Evolutionary conservation across 2,797 vertebrate genomes (phyloP).

Genomic region (Protonibea diacanthus): DNA sequence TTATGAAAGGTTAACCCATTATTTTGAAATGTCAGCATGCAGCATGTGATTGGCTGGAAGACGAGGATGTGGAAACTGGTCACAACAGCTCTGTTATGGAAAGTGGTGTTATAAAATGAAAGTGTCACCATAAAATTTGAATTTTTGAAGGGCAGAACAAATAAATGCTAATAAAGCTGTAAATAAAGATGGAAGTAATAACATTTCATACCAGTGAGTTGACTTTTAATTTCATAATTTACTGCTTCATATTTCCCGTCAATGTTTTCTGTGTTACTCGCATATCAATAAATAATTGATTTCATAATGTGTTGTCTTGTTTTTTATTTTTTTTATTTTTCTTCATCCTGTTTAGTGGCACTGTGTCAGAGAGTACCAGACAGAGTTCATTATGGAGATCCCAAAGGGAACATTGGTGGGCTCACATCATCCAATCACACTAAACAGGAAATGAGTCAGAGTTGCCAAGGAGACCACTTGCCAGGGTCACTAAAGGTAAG

Average conservation of each 20-base stretch:
- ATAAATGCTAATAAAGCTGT: not conserved
- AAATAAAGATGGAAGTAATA: not conserved
- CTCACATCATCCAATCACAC: conserved; percentile 59
- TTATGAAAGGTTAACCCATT: conserved; percentile 25
- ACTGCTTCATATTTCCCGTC: not conserved
- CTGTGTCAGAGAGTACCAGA: conserved; percentile 40
- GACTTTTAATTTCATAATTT: not conserved
- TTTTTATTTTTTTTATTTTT: conserved; percentile 29
- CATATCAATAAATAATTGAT: conserved; percentile 8
- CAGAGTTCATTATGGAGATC: conserved; percentile 68
- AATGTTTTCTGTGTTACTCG: not conserved
- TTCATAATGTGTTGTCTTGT: not conserved
- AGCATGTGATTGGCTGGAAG: not conserved
- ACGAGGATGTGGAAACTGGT: not conserved
- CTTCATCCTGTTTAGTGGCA: conserved; percentile 1
- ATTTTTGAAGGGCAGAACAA: not conserved
- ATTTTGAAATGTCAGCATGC: conserved; percentile 21
- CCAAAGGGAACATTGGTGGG: conserved; percentile 51
- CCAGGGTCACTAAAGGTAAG: conserved; percentile 35
- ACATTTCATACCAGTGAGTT: not conserved
- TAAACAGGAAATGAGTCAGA: conserved; percentile 64
- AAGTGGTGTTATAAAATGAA: not conserved
- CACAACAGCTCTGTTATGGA: not conserved
- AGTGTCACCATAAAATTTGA: not conserved
- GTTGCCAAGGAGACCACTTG: conserved; percentile 65